Conservation (phyloP, 2,113 vertebrate species). For the Dasypus novemcinctus region DNA sequence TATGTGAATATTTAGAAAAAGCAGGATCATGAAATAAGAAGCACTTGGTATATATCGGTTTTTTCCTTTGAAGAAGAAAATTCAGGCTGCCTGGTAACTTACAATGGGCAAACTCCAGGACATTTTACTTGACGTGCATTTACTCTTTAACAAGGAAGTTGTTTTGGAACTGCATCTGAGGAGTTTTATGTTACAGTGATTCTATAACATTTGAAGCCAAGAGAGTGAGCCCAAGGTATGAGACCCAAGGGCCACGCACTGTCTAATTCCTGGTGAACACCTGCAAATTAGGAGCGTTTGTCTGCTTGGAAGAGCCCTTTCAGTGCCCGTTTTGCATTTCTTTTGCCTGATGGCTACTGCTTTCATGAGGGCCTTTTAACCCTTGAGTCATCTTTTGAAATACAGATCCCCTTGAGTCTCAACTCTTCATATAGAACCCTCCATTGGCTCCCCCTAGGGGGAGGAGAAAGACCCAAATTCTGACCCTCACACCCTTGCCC, state of each 20-base stretch:
- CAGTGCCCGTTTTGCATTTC: not conserved
- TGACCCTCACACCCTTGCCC: not conserved
- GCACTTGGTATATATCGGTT: conserved; percentile 53
- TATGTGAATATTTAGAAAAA: conserved; percentile 71
- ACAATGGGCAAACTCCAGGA: not conserved
- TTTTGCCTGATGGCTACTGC: not conserved
- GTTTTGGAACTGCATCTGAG: not conserved
- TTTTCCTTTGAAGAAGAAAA: conserved; percentile 25
- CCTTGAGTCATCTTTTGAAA: conserved; percentile 22
- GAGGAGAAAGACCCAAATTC: not conserved
- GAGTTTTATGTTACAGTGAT: not conserved
- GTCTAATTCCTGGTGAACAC: not conserved
- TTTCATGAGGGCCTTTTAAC: conserved; percentile 39
- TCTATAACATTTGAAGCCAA: not conserved
- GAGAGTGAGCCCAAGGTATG: not conserved
- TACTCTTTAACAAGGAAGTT: conserved; percentile 11
- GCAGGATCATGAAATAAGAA: conserved; percentile 57
- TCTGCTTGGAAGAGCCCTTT: not conserved
- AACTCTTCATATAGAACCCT: not conserved
- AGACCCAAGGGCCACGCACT: not conserved
- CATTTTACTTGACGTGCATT: not conserved
- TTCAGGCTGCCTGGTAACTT: not conserved
- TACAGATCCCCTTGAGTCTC: not conserved
- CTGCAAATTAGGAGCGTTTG: not conserved
- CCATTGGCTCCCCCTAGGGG: not conserved